Evolutionary conservation across 2,797 vertebrate species (phyloP).

Genomic region (Cuniculus paca): DNA sequence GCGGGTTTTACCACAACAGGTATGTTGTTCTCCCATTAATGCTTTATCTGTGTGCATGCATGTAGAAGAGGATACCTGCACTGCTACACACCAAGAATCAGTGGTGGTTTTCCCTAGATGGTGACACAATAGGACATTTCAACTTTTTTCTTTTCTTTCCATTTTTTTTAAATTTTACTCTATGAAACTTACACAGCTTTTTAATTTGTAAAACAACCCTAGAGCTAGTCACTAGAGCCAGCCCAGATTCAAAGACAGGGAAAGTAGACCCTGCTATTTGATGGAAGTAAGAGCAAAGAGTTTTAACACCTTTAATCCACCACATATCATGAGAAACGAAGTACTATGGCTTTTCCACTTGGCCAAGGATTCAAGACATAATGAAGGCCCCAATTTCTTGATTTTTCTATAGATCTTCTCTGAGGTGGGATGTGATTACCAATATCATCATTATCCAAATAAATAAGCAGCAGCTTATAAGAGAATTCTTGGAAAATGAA

Average conservation of each 20-base stretch:
- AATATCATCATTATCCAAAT: background rate
- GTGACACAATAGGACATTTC: background rate
- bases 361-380: background rate
- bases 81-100: background rate
- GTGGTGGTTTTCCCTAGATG: background rate
- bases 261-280: background rate
- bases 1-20: background rate
- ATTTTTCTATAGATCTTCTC: background rate
- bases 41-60: background rate
- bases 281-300: background rate
- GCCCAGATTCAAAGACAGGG: background rate
- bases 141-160: background rate
- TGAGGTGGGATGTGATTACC: background rate
- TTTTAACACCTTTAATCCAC: background rate
- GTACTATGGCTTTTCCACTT: background rate
- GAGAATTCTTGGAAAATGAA: background rate
- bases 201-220: background rate
- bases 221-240: background rate
- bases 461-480: constrained; percentile 4
- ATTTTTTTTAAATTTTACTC: background rate
- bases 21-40: background rate
- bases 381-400: background rate
- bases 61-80: background rate
- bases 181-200: background rate
- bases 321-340: background rate